phyloP scores from a whole-genome alignment of 2,113 vertebrate genomes.

The Pelvicachromis taeniatus region DNA sequence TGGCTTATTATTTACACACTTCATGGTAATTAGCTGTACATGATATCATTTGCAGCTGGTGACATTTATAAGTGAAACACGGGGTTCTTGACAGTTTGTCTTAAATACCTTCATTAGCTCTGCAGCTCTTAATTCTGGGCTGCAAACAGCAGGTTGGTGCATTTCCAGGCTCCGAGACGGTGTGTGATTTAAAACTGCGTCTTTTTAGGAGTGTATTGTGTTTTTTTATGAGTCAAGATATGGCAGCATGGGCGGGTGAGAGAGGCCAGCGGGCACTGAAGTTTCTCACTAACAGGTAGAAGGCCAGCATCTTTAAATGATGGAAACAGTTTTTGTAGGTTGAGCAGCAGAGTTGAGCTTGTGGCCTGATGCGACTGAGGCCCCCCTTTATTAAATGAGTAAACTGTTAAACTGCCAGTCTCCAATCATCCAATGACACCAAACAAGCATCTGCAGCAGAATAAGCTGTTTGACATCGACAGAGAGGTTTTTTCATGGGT shows the following conservation, averaged over 20 bases:
- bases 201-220: constrained; percentile 16
- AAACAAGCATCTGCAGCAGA: not conserved
- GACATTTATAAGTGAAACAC: not conserved
- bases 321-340: not conserved
- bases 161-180: constrained; percentile 10
- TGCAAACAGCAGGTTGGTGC: not conserved
- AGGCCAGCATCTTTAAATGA: not conserved
- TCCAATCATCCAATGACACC: too few relatives aligned
- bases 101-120: not conserved
- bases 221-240: constrained; percentile 29
- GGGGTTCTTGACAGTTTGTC: not conserved
- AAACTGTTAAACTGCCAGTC: not conserved
- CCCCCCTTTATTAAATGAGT: not conserved
- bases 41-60: not conserved
- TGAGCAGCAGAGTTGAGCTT: not conserved
- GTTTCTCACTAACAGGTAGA: not conserved
- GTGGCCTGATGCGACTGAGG: not conserved
- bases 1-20: not conserved
- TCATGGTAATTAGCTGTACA: not conserved
- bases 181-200: constrained; percentile 22
- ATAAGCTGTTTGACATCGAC: not conserved
- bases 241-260: not conserved
- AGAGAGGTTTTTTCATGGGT: not conserved
- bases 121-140: not conserved
- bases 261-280: constrained; percentile 32